phyloP scores from a whole-genome alignment of 2,113 vertebrate genomes.

The Globicephala melas region DNA sequence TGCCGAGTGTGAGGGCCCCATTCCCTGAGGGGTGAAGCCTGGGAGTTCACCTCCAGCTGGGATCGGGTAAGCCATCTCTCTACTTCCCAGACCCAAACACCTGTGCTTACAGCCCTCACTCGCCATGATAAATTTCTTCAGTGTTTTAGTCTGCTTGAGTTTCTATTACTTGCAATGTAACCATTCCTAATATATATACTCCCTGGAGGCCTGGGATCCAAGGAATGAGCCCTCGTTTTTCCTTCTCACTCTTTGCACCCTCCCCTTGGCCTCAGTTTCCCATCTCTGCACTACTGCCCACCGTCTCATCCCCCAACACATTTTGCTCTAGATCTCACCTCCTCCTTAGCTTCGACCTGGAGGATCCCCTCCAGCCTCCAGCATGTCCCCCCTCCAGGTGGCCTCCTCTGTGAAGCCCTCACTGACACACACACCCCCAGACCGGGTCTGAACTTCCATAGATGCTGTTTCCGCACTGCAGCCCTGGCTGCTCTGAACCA shows the following conservation, averaged over 20 bases:
- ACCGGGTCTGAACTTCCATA: background rate
- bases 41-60: background rate
- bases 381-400: background rate
- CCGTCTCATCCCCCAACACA: background rate
- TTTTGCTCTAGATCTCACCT: background rate
- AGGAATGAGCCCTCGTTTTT: background rate
- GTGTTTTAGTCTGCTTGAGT: background rate
- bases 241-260: background rate
- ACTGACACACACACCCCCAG: background rate
- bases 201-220: too few species aligned
- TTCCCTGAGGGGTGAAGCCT: background rate
- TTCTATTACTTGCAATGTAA: background rate
- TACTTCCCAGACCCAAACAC: background rate
- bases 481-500: background rate
- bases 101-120: background rate
- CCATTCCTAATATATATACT: background rate
- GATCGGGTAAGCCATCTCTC: background rate
- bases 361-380: background rate
- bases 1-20: background rate
- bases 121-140: fast-evolving
- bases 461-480: too few species aligned
- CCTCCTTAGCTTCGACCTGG: background rate
- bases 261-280: background rate
- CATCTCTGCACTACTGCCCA: background rate
- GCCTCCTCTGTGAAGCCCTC: background rate